Percentiles rank a stretch among this genome's conserved stretches.
These are phyloP conservation scores for Melanotaenia trifasciata DNA, from an alignment of 2,797 vertebrate genomes.

Conservation along the genomic window DNA sequence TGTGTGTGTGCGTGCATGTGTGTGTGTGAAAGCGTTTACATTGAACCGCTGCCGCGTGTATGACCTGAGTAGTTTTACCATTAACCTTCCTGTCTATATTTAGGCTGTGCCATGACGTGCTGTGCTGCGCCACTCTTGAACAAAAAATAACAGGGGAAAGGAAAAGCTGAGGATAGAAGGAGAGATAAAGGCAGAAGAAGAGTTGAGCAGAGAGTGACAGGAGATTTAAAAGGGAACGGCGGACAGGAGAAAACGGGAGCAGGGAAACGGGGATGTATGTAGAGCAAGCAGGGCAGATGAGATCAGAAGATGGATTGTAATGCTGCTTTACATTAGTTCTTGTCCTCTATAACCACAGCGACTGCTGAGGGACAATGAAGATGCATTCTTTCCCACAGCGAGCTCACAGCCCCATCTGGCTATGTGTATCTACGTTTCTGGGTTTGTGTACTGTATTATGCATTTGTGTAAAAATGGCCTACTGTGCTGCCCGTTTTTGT, in stretches of 20 bases:
- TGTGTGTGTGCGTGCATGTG: conserved; percentile 35
- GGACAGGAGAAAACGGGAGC: conserved; percentile 17
- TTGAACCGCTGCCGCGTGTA: conserved; percentile 51
- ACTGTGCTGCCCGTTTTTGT: conserved; percentile 65
- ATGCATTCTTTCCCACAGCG: conserved; percentile 64
- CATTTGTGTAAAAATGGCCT: conserved; percentile 69
- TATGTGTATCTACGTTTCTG: conserved; percentile 64
- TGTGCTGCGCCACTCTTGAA: conserved; percentile 68
- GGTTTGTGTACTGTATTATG: conserved; percentile 70
- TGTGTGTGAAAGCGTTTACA: conserved; percentile 47
- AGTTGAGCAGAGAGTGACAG: conserved; percentile 29
- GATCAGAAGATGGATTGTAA: conserved; percentile 57
- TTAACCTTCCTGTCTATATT: conserved; percentile 85
- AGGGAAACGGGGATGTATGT: conserved; percentile 28
- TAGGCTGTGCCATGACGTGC: conserved; percentile 72
- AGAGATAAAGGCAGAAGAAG: conserved; percentile 6
- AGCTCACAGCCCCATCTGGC: conserved; percentile 73
- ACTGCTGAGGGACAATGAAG: conserved; percentile 72
- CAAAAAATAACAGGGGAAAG: conserved; percentile 62
- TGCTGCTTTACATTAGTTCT: conserved; percentile 51
- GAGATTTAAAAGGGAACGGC: conserved; percentile 36
- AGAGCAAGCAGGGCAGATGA: conserved; percentile 37
- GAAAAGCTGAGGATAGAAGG: conserved; percentile 38
- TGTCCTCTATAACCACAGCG: conserved; percentile 58
- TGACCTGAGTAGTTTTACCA: conserved; percentile 71